Evolutionary conservation across 2,797 vertebrate genomes (phyloP).

Genomic region (Hippocampus kuda): DNA sequence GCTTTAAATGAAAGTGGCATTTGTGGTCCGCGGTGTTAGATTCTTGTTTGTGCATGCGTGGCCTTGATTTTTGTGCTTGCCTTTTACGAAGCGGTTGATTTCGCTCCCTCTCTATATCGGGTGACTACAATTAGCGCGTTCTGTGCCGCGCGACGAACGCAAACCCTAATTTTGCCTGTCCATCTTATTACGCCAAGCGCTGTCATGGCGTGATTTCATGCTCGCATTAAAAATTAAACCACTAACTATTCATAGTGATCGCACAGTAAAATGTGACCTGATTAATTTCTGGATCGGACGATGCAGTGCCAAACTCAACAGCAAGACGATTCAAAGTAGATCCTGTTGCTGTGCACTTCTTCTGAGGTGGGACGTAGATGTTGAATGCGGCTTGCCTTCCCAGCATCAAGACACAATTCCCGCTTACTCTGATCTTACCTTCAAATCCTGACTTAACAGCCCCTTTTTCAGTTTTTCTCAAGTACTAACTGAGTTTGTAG

Average conservation of each 20-base stretch:
- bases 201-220: slow-evolving; percentile 43
- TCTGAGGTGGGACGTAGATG: slow-evolving; percentile 14
- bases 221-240: slow-evolving; percentile 49
- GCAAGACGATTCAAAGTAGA: slow-evolving; percentile 11
- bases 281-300: slow-evolving; percentile 34
- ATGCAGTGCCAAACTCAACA: slow-evolving; percentile 20
- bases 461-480: not conserved
- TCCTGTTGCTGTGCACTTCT: slow-evolving; percentile 1
- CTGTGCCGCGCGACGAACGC: slow-evolving; percentile 15
- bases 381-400: slow-evolving; percentile 8
- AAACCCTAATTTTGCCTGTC: slow-evolving; percentile 30
- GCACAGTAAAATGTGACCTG: slow-evolving; percentile 44
- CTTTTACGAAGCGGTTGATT: slow-evolving; percentile 8
- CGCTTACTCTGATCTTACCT: not conserved
- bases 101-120: slow-evolving; percentile 10
- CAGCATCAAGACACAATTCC: slow-evolving; percentile 3
- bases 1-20: not conserved
- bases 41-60: not conserved
- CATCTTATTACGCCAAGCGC: slow-evolving; percentile 33
- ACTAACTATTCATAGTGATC: slow-evolving; percentile 38
- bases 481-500: not conserved
- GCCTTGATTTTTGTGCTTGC: not conserved
- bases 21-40: not conserved
- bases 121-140: slow-evolving; percentile 12
- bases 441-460: not conserved